These are phyloP conservation scores for Cheirogaleus major DNA, from an alignment of 2,797 vertebrate genomes.

Conservation along the genomic window DNA sequence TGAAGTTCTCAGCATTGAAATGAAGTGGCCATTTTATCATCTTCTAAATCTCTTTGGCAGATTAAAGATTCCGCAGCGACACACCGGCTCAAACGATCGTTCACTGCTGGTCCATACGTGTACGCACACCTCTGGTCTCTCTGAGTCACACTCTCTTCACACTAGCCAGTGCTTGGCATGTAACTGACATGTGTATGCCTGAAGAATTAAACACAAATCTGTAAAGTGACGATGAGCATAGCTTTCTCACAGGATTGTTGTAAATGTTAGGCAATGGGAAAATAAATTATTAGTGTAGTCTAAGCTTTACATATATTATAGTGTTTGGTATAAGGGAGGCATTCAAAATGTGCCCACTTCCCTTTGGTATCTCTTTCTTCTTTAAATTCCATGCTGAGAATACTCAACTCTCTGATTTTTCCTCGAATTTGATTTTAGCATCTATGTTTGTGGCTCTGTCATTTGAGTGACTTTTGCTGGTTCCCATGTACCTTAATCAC, in stretches of 20 bases:
- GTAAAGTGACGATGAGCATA: background rate
- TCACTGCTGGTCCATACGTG: too few relatives aligned
- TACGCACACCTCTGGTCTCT: background rate
- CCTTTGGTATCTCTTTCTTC: background rate
- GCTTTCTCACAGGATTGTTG: background rate
- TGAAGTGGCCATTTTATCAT: too few relatives aligned
- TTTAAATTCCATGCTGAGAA: constrained; percentile 20
- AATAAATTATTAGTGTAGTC: background rate
- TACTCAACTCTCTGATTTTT: background rate
- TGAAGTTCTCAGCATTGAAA: background rate
- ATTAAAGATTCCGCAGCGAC: too few relatives aligned
- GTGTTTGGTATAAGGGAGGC: background rate
- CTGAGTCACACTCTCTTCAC: background rate
- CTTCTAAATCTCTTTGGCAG: too few relatives aligned
- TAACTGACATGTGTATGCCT: background rate
- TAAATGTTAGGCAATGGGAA: background rate
- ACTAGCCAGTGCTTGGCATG: background rate
- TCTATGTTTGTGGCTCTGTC: background rate
- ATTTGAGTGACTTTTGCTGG: background rate
- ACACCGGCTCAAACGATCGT: too few relatives aligned
- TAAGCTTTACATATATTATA: background rate
- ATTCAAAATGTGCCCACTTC: background rate
- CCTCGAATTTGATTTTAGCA: background rate
- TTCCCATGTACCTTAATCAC: background rate
- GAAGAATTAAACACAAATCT: constrained; percentile 22